A percentile compares a stretch with the other conserved stretches of the same genome.
Evolutionary conservation across 2,888 invertebrate species (phyloP).

Genomic region (Tholera decimalis): DNA sequence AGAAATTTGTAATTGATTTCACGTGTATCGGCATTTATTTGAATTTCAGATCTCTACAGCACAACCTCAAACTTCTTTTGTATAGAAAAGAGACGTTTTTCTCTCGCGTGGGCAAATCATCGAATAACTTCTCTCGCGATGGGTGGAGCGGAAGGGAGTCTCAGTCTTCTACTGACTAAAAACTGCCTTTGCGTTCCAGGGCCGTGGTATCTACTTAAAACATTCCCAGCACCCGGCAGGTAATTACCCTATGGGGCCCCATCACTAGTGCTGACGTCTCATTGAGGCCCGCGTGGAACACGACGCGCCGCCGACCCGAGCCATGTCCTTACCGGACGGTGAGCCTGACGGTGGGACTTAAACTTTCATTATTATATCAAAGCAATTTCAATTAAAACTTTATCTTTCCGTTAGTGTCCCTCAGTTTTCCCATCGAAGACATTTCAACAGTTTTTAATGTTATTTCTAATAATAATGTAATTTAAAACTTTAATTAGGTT

Average conservation of each 20-base stretch:
- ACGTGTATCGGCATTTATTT: background rate
- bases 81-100: background rate
- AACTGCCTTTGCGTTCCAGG: no score
- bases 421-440: background rate
- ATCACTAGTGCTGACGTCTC: no score
- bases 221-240: no score
- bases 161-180: no score
- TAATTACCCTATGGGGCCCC: no score
- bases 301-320: no score
- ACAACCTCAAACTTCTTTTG: background rate
- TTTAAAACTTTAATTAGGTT: slow-evolving; percentile 27
- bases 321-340: no score
- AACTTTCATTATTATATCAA: background rate
- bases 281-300: no score
- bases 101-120: no score
- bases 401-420: slow-evolving; percentile 1
- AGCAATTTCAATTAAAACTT: slow-evolving; percentile 33
- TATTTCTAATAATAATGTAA: slow-evolving; percentile 19
- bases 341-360: fast-evolving
- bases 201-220: no score
- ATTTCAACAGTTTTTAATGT: slow-evolving; percentile 12
- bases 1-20: slow-evolving; percentile 21
- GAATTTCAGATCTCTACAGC: background rate
- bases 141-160: no score
- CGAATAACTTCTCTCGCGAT: no score